Evolutionary conservation across 2,888 invertebrate genomes (phyloP), one percentile per base, ranked within the genome.

Genomic region (Ypsolopha scabrella): DNA sequence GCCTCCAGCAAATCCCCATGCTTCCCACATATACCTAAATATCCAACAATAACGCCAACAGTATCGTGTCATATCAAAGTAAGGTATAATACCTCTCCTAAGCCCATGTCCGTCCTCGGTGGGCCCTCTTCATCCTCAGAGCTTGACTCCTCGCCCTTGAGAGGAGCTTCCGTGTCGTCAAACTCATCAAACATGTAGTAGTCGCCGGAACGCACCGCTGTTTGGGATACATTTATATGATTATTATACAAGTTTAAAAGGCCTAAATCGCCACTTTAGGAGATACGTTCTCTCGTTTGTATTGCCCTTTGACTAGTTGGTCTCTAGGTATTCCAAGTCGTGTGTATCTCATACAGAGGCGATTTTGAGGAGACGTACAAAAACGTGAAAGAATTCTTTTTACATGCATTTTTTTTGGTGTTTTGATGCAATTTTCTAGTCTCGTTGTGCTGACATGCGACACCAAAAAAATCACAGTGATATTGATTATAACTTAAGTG

Each of bases 141-240:
- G 36, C 89, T 89, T 44, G 90, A 89, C 35, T 87, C 86, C 7
- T 90, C 88, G 0, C 88, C 89, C 38, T 90, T 87, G 33, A 92
- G 63, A 58, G 91, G 92, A 57, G 93, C 89, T 43, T 94, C 93
- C 53, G 94, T 93, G 60, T 94, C 94, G 64, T 94, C 93, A 68
- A 94, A 90, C 60, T 98, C 97, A 68, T 98, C 98, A 86, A 99
- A 99, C 97, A 99, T 97, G 86, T 98, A 99, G 86, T 99, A 99
- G 83, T 99, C 99, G 13, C 99, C 99, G 54, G 98, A 98, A 50
- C 98, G 92, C 54, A 99, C 93, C 50, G 99, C 99, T 99, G 87
- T 72, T 79, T 61, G 63, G 44, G 57, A 62, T 54, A 55, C 8
- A 14, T 43, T 34, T 34, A 45, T 45, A 6, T 45, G 33, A n/a